Base-by-base conservation (phyloP, 2,797 vertebrate species). In the Toxotes lorentzi region DNA sequence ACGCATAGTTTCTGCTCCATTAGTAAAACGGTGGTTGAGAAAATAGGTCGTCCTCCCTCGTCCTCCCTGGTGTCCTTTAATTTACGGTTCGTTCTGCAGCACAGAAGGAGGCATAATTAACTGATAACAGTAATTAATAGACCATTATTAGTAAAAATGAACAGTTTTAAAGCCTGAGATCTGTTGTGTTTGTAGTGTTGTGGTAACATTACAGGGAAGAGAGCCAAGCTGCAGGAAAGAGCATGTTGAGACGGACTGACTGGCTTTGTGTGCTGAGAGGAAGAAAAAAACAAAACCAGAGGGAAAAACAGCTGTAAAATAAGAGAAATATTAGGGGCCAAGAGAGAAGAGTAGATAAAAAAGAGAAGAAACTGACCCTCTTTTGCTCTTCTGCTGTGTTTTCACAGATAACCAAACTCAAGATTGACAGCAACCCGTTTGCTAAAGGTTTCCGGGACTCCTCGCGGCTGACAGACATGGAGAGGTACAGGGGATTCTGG, bases 351-450 rank as follows among this genome's bases (percentile, higher is more conserved):
- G 19, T 35, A 10, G 41, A 17, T 27, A 27, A 62, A 38, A 60
- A 45, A 35, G 38, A 43, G 63, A 38, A 60, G 5, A 45, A 41
- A 12, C 19, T 24, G 1, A 41, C 27, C 2, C 0, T 14, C 27
- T 35, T 24, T 45, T 16, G 0, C 35, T 56, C 34, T 59, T 35
- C 56, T 34, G 14, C 13, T 70, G 34, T 66, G 53, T 66, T 72
- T 68, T 70, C n/a, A 85, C 94, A 99, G 98, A 99, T 99, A 94
- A 99, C 98, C 89, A 99, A 99, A 91, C 91, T 99, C 95, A 99
- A 99, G 96, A 99, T 99, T 81, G 98, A 99, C 95, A 99, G 98
- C 92, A 99, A 99, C 94, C 98, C 98, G 9, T 99, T 99, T 70
- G 98, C 98, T 88, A 99, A 99, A 96, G 98, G 98, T 84, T 99